Conservation (phyloP, 2,888 invertebrate genomes). For the Athalia circularis region DNA sequence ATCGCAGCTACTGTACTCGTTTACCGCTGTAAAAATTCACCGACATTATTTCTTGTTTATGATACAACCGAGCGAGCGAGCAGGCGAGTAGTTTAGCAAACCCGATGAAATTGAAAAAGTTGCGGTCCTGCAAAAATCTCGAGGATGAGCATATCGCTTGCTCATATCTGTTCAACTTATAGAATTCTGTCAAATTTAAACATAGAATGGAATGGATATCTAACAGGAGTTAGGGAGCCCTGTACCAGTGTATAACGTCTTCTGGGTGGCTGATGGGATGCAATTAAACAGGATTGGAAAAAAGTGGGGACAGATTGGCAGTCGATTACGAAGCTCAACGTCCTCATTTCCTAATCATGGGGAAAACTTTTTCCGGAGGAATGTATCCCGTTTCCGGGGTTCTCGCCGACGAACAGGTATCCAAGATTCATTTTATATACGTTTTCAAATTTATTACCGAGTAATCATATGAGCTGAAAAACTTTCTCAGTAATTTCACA, state of each 20-base stretch:
- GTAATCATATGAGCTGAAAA: slow-evolving; percentile 1
- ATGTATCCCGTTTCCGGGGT: slow-evolving; percentile 84
- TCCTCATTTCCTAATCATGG: slow-evolving; percentile 86
- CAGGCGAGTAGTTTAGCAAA: too few relatives aligned
- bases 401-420: slow-evolving; percentile 84
- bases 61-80: background rate
- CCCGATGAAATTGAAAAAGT: slow-evolving; percentile 26
- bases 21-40: too few relatives aligned
- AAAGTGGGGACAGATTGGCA: slow-evolving; percentile 86
- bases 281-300: slow-evolving; percentile 85
- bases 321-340: slow-evolving; percentile 85
- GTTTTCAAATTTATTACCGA: background rate
- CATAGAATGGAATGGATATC: slow-evolving; percentile 80
- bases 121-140: background rate
- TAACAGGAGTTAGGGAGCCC: slow-evolving; percentile 82
- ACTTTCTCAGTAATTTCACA: background rate
- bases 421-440: background rate
- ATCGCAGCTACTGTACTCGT: too few relatives aligned
- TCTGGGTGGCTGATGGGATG: slow-evolving; percentile 91
- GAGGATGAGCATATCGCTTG: background rate
- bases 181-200: background rate
- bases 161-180: background rate
- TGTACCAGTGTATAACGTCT: slow-evolving; percentile 86
- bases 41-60: background rate
- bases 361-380: slow-evolving; percentile 90